A percentile compares a stretch with the other conserved stretches of the same genome.
These are phyloP conservation scores for Phrynosoma blainvillii DNA, from an alignment of 2,113 vertebrate species.

Conservation along the genomic window DNA sequence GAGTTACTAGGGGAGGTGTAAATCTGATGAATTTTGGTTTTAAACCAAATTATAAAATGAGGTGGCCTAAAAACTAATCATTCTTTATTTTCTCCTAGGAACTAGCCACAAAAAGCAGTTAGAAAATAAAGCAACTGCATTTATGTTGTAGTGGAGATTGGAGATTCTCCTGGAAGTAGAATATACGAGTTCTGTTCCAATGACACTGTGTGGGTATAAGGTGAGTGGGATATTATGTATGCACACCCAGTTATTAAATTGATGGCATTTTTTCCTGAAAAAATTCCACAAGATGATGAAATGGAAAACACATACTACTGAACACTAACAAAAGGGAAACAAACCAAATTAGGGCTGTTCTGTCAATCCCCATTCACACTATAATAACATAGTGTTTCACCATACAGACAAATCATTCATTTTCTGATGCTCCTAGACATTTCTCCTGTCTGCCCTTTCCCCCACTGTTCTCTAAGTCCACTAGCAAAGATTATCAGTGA, in stretches of 20 bases:
- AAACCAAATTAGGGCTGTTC: neutral
- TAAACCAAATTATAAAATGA: neutral
- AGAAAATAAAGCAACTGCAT: neutral
- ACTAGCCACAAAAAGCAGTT: neutral
- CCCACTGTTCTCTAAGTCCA: neutral
- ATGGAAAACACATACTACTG: neutral
- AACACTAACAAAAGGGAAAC: neutral
- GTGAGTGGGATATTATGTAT: neutral
- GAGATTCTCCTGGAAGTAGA: neutral
- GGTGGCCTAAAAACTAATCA: neutral
- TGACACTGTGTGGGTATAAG: neutral
- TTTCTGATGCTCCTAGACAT: neutral
- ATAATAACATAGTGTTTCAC: neutral
- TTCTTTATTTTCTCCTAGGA: neutral
- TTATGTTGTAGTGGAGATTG: neutral
- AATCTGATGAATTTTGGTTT: no score
- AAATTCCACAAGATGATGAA: neutral
- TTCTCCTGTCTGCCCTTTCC: neutral
- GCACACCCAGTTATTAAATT: neutral
- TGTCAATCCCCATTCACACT: neutral
- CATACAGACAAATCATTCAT: neutral
- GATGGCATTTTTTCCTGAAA: neutral
- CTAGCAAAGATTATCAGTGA: neutral
- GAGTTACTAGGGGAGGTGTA: no score
- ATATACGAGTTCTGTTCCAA: no score